Evolutionary conservation across 1,140 invertebrate species (phyloP).

Genomic region (Papilio machaon): DNA sequence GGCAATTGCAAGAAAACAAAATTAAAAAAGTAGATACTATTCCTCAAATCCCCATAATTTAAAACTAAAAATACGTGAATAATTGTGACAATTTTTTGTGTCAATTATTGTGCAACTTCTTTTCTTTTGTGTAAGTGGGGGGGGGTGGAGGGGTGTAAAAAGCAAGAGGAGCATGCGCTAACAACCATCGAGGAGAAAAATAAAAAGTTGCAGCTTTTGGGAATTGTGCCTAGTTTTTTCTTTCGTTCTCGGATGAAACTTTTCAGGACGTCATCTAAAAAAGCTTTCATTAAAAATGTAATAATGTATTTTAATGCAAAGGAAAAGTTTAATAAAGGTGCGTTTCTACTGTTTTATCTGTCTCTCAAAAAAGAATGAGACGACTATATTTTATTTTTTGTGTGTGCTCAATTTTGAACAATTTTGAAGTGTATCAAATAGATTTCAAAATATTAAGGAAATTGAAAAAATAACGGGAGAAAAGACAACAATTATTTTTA

Average conservation of each 20-base stretch:
- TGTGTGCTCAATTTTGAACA: neutral
- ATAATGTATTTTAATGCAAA: neutral
- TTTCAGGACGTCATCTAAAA: neutral
- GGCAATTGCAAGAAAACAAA: neutral
- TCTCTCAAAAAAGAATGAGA: too few relatives aligned
- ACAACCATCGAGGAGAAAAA: constrained; percentile 70
- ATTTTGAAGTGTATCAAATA: neutral
- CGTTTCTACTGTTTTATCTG: neutral
- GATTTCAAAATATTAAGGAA: neutral
- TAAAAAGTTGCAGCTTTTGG: constrained; percentile 34
- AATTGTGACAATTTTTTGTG: neutral
- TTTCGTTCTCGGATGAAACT: neutral
- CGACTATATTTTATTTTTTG: neutral
- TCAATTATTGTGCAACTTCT: constrained; percentile 13
- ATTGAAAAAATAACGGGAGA: neutral
- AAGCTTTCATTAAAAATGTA: neutral
- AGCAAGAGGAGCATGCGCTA: constrained; percentile 78
- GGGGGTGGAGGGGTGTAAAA: constrained; percentile 31
- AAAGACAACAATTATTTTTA: neutral
- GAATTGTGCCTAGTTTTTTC: neutral
- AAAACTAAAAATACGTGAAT: neutral
- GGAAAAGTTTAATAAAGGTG: neutral
- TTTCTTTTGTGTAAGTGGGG: constrained; percentile 37
- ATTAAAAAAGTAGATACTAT: neutral
- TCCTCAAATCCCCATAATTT: neutral